phyloP scores from a whole-genome alignment of 1,140 invertebrate genomes.

The Onthophagus taurus region DNA sequence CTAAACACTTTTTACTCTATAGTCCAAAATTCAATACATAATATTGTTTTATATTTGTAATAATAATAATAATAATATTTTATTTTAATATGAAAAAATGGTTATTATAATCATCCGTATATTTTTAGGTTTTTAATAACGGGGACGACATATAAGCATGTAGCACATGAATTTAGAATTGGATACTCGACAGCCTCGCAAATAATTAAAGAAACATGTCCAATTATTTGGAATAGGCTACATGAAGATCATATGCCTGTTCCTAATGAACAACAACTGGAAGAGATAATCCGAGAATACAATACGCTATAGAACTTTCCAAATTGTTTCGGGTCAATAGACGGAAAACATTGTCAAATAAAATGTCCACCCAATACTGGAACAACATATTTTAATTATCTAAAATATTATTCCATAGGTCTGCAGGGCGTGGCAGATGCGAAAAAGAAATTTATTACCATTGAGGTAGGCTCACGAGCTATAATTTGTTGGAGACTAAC shows the following conservation, averaged over 20 bases:
- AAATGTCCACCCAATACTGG: slow-evolving; percentile 30
- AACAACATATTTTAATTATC: slow-evolving; percentile 40
- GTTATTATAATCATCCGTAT: no score
- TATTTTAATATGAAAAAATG: no score
- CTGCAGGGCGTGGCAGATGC: slow-evolving; percentile 17
- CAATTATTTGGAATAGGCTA: slow-evolving; percentile 12
- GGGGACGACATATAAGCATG: neutral
- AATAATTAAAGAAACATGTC: slow-evolving; percentile 10
- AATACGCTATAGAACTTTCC: slow-evolving; percentile 30
- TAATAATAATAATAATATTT: no score
- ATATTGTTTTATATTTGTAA: slow-evolving; percentile 11
- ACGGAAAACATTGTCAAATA: slow-evolving; percentile 38
- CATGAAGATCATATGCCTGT: slow-evolving; percentile 4
- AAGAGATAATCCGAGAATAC: slow-evolving; percentile 5
- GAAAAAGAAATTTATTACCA: no score
- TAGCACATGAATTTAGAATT: slow-evolving; percentile 10
- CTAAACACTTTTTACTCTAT: slow-evolving; percentile 2
- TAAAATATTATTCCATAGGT: slow-evolving; percentile 30
- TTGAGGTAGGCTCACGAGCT: no score
- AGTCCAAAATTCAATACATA: neutral
- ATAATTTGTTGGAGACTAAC: no score
- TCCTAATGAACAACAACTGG: neutral
- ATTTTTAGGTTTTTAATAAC: slow-evolving; percentile 8
- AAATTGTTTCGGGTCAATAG: slow-evolving; percentile 37
- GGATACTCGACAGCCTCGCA: slow-evolving; percentile 9